Evolutionary conservation across 2,888 invertebrate genomes (phyloP).

Genomic region (Andricus quercusramuli): DNA sequence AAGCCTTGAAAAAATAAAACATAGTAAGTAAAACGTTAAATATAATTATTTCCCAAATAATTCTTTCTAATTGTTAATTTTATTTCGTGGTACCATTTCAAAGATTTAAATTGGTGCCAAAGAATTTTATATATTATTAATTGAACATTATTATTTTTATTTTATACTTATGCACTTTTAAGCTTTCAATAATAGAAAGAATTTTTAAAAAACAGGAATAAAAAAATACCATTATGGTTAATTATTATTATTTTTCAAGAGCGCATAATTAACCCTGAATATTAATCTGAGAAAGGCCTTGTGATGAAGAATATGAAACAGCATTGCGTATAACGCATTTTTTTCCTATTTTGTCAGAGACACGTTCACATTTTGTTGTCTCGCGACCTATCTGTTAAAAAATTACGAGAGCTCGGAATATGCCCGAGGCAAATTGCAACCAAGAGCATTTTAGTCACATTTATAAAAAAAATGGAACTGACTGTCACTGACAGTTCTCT

Average conservation of each 20-base stretch:
- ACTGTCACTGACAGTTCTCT: conserved; percentile 52
- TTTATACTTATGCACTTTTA: too few relatives aligned
- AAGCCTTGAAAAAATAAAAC: too few relatives aligned
- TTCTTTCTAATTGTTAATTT: too few relatives aligned
- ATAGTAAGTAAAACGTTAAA: too few relatives aligned
- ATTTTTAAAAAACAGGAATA: not conserved
- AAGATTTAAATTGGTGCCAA: too few relatives aligned
- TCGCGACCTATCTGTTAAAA: conserved; percentile 29
- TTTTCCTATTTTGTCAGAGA: conserved; percentile 5
- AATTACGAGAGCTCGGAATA: conserved; percentile 24
- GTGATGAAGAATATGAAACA: not conserved
- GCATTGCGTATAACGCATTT: not conserved
- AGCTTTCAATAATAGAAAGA: too few relatives aligned
- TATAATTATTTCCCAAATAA: too few relatives aligned
- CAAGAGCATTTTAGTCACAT: conserved; percentile 51
- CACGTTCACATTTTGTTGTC: conserved; percentile 14
- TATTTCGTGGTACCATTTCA: too few relatives aligned
- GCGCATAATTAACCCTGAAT: not conserved
- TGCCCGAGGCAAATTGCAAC: conserved; percentile 45
- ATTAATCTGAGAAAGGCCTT: not conserved
- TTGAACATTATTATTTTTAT: too few relatives aligned
- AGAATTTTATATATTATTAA: too few relatives aligned
- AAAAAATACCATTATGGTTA: too few relatives aligned
- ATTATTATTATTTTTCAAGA: too few relatives aligned
- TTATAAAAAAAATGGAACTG: conserved; percentile 60